Percentiles rank a stretch among this genome's conserved stretches.
phyloP scores from a whole-genome alignment of 2,797 vertebrate genomes.

The Rachycentron canadum region DNA sequence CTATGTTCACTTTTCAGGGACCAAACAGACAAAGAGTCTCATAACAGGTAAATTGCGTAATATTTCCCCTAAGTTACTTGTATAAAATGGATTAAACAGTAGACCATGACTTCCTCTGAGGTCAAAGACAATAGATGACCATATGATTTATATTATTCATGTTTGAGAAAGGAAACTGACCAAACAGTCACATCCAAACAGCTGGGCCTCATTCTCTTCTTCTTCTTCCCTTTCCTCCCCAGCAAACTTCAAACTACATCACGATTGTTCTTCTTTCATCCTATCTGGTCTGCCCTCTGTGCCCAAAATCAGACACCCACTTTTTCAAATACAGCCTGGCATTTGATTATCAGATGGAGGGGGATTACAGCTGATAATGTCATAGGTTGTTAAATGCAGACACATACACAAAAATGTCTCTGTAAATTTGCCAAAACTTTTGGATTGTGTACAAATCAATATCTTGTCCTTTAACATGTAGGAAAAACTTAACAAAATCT shows the following conservation, averaged over 20 bases:
- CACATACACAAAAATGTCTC: not conserved
- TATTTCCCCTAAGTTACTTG: conserved; percentile 27
- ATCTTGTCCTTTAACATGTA: not conserved
- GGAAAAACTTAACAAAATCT: conserved; percentile 16
- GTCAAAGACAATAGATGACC: conserved; percentile 65
- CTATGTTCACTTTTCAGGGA: conserved; percentile 30
- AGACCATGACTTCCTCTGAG: conserved; percentile 56
- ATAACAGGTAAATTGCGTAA: conserved; percentile 8
- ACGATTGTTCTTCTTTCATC: conserved; percentile 36
- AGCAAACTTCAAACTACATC: conserved; percentile 23
- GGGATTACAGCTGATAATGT: conserved; percentile 36
- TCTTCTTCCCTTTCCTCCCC: conserved; percentile 30
- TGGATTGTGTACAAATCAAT: not conserved
- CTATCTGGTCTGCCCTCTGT: conserved; percentile 1
- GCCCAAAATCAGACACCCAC: conserved; percentile 6
- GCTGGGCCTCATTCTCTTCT: conserved; percentile 59
- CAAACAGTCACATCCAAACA: conserved; percentile 58
- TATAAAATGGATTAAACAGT: conserved; percentile 49
- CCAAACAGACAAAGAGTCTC: not conserved
- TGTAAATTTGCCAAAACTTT: not conserved
- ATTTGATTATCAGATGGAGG: conserved; percentile 67
- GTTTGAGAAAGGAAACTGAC: conserved; percentile 75
- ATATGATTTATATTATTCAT: conserved; percentile 73
- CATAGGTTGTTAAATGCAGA: not conserved
- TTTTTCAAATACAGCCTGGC: conserved; percentile 39